Conservation (phyloP, 2,888 invertebrate genomes). For the Autographa pulchrina region DNA sequence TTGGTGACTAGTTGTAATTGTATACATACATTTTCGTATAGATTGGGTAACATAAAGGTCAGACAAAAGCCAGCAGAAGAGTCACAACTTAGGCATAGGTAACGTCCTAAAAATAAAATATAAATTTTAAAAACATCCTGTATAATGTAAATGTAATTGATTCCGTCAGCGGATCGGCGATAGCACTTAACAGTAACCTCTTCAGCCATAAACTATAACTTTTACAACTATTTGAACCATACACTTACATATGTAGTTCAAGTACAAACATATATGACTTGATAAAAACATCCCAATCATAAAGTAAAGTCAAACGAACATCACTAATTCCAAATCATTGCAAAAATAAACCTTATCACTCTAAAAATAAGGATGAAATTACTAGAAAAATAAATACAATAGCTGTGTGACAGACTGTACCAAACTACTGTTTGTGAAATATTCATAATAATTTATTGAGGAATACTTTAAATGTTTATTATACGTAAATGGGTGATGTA, state of each 20-base stretch:
- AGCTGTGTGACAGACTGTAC: not conserved
- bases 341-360: not conserved
- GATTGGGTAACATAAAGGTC: no score
- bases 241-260: constrained; percentile 35
- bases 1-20: no score
- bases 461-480: constrained; percentile 10
- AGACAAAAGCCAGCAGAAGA: no score
- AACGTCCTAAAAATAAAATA: not conserved
- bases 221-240: constrained; percentile 30
- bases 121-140: constrained; percentile 18
- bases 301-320: not conserved
- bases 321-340: no score
- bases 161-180: constrained; percentile 24
- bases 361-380: not conserved
- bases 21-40: no score
- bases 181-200: constrained; percentile 52
- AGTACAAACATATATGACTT: constrained; percentile 33
- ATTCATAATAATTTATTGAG: constrained; percentile 20
- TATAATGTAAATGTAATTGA: constrained; percentile 36
- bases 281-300: constrained; percentile 15
- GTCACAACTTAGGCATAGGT: no score
- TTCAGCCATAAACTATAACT: constrained; percentile 27
- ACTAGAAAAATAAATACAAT: not conserved
- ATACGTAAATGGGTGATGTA: not conserved
- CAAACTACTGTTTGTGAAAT: constrained; percentile 39